These are phyloP conservation scores for Sylvilagus floridanus DNA, from an alignment of 2,797 vertebrate genomes.

Conservation along the genomic window DNA sequence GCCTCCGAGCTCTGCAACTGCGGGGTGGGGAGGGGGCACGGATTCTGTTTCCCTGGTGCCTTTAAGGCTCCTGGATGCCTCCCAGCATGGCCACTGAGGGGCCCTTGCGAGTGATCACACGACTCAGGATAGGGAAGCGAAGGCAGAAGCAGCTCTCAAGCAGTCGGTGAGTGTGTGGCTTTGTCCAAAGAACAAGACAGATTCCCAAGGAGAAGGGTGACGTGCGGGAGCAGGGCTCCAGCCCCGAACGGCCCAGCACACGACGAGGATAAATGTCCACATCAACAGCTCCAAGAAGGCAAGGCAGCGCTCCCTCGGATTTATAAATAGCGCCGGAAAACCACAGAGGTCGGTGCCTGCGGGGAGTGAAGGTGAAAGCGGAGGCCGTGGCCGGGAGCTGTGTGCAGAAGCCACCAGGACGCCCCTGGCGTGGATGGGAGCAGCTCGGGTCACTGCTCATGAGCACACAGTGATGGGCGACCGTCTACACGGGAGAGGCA, in stretches of 20 bases:
- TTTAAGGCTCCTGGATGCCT: neutral
- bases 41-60: neutral
- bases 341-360: neutral
- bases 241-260: neutral
- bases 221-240: too few species aligned
- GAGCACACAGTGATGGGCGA: conserved; percentile 8
- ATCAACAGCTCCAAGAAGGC: neutral
- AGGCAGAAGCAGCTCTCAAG: neutral
- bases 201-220: neutral
- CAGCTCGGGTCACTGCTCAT: too few species aligned
- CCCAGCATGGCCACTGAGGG: neutral
- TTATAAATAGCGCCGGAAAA: neutral
- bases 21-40: neutral
- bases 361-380: neutral
- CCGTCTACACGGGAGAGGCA: conserved; percentile 77
- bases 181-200: neutral
- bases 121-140: rapidly evolving
- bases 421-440: too few species aligned
- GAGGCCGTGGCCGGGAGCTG: too few species aligned
- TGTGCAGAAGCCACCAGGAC: too few species aligned
- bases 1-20: too few species aligned
- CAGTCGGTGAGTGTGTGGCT: rapidly evolving
- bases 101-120: neutral
- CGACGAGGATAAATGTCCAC: neutral
- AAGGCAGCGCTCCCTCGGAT: rapidly evolving